phyloP scores from a whole-genome alignment of 2,113 vertebrate genomes.

The Heloderma charlesbogerti region DNA sequence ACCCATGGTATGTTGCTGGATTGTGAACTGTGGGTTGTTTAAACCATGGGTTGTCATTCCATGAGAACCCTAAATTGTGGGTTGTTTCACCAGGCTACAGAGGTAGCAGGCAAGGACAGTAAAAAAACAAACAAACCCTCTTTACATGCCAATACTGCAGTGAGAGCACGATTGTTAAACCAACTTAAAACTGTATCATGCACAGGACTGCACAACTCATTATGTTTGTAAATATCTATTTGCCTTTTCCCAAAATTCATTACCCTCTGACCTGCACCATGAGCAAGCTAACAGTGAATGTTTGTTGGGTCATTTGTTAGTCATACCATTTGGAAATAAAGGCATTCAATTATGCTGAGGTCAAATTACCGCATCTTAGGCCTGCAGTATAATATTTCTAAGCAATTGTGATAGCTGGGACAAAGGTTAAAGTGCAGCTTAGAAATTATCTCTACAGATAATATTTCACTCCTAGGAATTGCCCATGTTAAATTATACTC shows the following conservation, averaged over 20 bases:
- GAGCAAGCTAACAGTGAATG: slow-evolving; percentile 63
- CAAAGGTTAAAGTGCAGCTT: background rate
- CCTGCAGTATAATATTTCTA: slow-evolving; percentile 20
- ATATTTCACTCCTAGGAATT: background rate
- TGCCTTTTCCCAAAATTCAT: slow-evolving; percentile 15
- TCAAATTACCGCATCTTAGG: slow-evolving; percentile 35
- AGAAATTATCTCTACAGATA: background rate
- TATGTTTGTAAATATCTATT: slow-evolving; percentile 35
- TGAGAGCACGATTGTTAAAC: background rate
- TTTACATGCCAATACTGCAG: too few species aligned
- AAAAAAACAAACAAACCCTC: too few species aligned
- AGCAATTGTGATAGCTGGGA: slow-evolving; percentile 33
- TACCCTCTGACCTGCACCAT: background rate
- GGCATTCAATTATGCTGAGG: background rate
- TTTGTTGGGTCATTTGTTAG: slow-evolving; percentile 19
- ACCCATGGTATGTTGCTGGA: too few species aligned
- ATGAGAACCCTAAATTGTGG: too few species aligned
- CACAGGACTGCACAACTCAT: background rate
- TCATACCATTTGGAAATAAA: slow-evolving; percentile 48
- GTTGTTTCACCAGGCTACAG: too few species aligned
- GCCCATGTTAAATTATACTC: slow-evolving; percentile 37
- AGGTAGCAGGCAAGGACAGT: too few species aligned
- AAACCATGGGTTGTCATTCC: too few species aligned
- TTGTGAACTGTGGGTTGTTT: too few species aligned
- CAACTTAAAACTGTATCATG: background rate